These are phyloP conservation scores for Atethmia centrago DNA, from an alignment of 2,888 invertebrate species.

Conservation along the genomic window DNA sequence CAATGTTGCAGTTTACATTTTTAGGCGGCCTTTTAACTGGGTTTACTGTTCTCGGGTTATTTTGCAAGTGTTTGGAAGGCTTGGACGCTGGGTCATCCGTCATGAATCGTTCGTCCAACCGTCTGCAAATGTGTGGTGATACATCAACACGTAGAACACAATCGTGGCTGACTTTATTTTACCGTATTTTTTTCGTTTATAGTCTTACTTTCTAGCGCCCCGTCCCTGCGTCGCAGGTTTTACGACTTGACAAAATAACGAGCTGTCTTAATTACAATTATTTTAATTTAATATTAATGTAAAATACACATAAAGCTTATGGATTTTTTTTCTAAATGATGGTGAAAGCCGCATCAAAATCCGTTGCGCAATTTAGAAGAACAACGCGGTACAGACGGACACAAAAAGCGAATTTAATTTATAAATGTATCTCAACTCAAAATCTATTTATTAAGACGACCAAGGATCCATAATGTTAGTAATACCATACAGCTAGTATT, in stretches of 20 bases:
- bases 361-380: background rate
- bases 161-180: background rate
- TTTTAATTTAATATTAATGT: background rate
- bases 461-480: no score
- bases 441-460: no score
- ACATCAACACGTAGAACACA: constrained; percentile 26
- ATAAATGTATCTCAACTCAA: no score
- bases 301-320: background rate
- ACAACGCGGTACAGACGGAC: background rate
- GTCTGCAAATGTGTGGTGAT: constrained; percentile 5
- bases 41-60: background rate
- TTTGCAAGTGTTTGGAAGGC: constrained; percentile 9
- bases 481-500: no score
- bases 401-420: background rate
- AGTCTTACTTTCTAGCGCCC: background rate
- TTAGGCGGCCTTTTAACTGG: constrained; percentile 3
- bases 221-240: background rate
- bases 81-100: constrained; percentile 19
- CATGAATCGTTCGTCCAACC: background rate
- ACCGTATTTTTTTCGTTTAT: background rate
- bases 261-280: background rate
- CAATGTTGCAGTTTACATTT: background rate
- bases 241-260: background rate
- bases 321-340: background rate
- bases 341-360: background rate